These are phyloP conservation scores for Tipula unca DNA, from an alignment of 2,888 invertebrate genomes.

Conservation along the genomic window DNA sequence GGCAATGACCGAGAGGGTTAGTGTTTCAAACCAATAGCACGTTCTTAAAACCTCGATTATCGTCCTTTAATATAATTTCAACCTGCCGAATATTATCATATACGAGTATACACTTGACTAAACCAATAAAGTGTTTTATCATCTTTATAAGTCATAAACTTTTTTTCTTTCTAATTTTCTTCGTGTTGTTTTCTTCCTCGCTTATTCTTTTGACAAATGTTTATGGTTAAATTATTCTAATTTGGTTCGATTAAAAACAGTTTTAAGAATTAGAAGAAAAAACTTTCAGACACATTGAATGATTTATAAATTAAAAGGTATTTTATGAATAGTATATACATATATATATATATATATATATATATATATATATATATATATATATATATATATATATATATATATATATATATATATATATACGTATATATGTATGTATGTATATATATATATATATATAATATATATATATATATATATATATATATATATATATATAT, in stretches of 20 bases:
- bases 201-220: background rate
- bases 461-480: too few relatives aligned
- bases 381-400: too few relatives aligned
- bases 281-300: background rate
- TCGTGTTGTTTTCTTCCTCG: background rate
- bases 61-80: background rate
- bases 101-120: background rate
- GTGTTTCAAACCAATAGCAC: background rate
- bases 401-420: too few relatives aligned
- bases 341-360: too few relatives aligned
- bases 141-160: background rate
- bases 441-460: too few relatives aligned
- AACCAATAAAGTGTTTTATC: background rate
- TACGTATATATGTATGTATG: too few relatives aligned
- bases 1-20: background rate
- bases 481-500: too few relatives aligned
- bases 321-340: too few relatives aligned
- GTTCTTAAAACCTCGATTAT: background rate
- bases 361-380: too few relatives aligned
- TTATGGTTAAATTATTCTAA: background rate
- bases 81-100: background rate
- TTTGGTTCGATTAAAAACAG: background rate
- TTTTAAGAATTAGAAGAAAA: background rate
- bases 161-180: background rate
- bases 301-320: constrained; percentile 1